Evolutionary conservation across 1,140 invertebrate species (phyloP), one percentile per base, ranked within the genome.

Genomic region (Atta cephalotes): DNA sequence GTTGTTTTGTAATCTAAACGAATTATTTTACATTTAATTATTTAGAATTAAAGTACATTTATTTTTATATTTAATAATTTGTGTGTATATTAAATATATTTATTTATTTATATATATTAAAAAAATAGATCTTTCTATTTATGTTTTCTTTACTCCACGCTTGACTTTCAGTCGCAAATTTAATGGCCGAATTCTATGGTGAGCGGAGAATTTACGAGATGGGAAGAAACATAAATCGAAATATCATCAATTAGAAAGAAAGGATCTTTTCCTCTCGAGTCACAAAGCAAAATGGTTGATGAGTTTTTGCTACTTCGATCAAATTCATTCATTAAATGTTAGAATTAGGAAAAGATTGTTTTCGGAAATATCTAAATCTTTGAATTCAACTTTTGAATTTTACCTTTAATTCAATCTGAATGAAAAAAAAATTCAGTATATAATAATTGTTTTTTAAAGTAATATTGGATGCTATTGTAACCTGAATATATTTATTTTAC

Each of bases 281-380:
- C 63, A 87, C 84, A 87, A 87, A 89, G 78, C 87, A 78, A 21
- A 89, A 90, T 66, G 78, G 84, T 77, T 89, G 88, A 90, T 89
- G 87, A 88, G 45, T 65, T 87, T 81, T 72, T 68, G 58, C 65
- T 12, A 31, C 25, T 78, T 77, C 65, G 88, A 87, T 88, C 84
- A 63, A 85, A 87, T 81, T 81, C 58, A 25, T 25, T 35, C 3
- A 18, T 65, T 65, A n/a, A 65, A 65, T 35, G 35, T 65, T 65
- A 65, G 31, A 65, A 65, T 5, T 16, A 18, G 28, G 21, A 63
- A 63, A 31, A 31, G 39, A 0, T 28, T 18, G 7, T 63, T 31
- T 31, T 63, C 6, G 6, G 5, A 62, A 31, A 63, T 31, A 1
- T 63, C 12, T 18, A 18, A 63, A 63, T 63, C 62, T 63, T 21